Conservation (phyloP, 1,140 invertebrate genomes). For the Temnothorax curvispinosus region DNA sequence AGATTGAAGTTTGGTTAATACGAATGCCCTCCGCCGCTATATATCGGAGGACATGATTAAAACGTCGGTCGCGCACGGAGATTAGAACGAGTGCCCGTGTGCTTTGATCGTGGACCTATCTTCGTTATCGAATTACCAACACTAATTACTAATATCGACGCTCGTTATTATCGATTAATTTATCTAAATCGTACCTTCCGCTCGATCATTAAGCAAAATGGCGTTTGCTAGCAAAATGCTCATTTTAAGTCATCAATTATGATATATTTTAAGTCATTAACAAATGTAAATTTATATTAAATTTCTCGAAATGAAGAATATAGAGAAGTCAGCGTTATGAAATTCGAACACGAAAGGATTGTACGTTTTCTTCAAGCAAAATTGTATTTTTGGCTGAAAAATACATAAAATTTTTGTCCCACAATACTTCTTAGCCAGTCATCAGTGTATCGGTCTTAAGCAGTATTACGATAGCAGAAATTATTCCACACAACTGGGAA, state of each 20-base stretch:
- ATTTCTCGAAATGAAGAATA: not conserved
- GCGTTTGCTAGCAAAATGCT: no score
- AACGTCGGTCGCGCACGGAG: constrained; percentile 55
- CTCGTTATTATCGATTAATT: constrained; percentile 51
- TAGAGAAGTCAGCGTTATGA: not conserved
- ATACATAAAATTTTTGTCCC: not conserved
- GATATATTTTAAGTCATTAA: not conserved
- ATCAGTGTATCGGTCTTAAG: not conserved
- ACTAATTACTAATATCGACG: constrained; percentile 37
- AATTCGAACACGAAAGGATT: not conserved
- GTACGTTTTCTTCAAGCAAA: not conserved
- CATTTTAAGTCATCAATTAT: not conserved
- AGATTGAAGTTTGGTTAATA: constrained; percentile 63
- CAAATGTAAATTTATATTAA: not conserved
- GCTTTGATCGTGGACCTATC: constrained; percentile 51
- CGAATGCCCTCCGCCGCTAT: constrained; percentile 50
- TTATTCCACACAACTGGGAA: not conserved
- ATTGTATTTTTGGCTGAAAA: not conserved
- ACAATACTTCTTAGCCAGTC: not conserved
- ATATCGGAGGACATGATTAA: constrained; percentile 56
- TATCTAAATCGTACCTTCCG: constrained; percentile 40
- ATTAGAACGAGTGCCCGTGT: constrained; percentile 59
- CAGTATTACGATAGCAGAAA: not conserved
- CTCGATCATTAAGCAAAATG: not conserved
- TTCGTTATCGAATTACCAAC: constrained; percentile 52